Evolutionary conservation across 2,113 vertebrate genomes (phyloP).

Genomic region (Prunella himalayana): DNA sequence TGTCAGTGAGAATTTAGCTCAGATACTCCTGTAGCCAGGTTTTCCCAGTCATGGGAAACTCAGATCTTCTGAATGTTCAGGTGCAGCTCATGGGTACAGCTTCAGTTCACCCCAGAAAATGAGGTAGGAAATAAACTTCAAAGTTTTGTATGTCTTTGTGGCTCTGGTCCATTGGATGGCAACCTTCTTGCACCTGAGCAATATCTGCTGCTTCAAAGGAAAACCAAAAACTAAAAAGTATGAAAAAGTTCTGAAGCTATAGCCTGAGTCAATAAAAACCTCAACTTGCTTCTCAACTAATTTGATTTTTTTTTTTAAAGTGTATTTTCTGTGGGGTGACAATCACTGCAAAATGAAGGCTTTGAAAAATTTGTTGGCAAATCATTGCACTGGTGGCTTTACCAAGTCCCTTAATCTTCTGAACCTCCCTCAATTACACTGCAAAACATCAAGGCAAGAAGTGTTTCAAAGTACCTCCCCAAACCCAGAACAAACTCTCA

Average conservation of each 20-base stretch:
- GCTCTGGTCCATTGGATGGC: neutral
- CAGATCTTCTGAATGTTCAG: neutral
- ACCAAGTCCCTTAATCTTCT: neutral
- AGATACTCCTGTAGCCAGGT: neutral
- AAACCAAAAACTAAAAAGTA: rapidly evolving
- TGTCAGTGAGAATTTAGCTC: neutral
- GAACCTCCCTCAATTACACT: neutral
- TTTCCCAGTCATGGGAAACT: neutral
- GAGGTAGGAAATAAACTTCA: neutral
- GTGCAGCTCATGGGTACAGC: neutral
- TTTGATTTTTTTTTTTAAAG: neutral
- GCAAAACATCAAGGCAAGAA: neutral
- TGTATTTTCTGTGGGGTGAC: rapidly evolving
- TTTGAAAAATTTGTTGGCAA: neutral
- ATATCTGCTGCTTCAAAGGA: neutral
- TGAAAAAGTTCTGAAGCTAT: neutral
- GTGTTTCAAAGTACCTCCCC: neutral
- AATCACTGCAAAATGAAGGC: neutral
- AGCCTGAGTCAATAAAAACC: neutral
- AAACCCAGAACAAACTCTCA: neutral
- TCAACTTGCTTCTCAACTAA: neutral
- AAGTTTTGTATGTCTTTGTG: neutral
- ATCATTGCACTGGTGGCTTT: neutral
- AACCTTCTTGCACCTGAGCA: neutral
- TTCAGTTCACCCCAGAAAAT: neutral